These are phyloP conservation scores for Alethe diademata DNA, from an alignment of 2,113 vertebrate species.

Conservation along the genomic window DNA sequence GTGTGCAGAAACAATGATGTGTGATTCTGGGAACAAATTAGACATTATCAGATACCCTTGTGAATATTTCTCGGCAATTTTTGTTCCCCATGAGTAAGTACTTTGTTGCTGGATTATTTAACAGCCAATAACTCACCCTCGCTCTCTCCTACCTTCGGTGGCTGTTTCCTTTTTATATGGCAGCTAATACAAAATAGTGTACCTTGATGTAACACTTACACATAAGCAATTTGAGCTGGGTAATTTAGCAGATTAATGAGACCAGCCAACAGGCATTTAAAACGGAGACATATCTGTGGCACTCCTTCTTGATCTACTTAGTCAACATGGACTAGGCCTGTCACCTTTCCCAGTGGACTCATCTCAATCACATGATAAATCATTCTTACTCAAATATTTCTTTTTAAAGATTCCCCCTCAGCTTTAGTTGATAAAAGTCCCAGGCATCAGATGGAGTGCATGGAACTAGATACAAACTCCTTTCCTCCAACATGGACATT, in stretches of 20 bases:
- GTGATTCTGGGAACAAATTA: slow-evolving; percentile 61
- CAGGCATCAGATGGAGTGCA: background rate
- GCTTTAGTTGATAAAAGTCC: slow-evolving; percentile 15
- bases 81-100: slow-evolving; percentile 48
- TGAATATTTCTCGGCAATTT: slow-evolving; percentile 39
- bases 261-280: slow-evolving; percentile 36
- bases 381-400: slow-evolving; percentile 30
- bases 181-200: slow-evolving; percentile 67
- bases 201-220: slow-evolving; percentile 65
- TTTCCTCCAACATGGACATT: background rate
- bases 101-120: slow-evolving; percentile 46
- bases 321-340: slow-evolving; percentile 18
- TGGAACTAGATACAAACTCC: slow-evolving; percentile 13
- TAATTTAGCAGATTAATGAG: slow-evolving; percentile 72
- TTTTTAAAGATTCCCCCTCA: slow-evolving; percentile 38
- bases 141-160: slow-evolving; percentile 5
- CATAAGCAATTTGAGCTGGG: slow-evolving; percentile 62
- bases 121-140: slow-evolving; percentile 35
- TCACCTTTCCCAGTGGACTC: slow-evolving; percentile 30
- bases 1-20: slow-evolving; percentile 35
- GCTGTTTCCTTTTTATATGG: slow-evolving; percentile 58
- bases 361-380: slow-evolving; percentile 19
- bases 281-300: slow-evolving; percentile 58
- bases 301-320: slow-evolving; percentile 62
- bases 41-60: slow-evolving; percentile 44